These are phyloP conservation scores for Coenonympha arcania DNA, from an alignment of 2,888 invertebrate genomes.

Conservation along the genomic window DNA sequence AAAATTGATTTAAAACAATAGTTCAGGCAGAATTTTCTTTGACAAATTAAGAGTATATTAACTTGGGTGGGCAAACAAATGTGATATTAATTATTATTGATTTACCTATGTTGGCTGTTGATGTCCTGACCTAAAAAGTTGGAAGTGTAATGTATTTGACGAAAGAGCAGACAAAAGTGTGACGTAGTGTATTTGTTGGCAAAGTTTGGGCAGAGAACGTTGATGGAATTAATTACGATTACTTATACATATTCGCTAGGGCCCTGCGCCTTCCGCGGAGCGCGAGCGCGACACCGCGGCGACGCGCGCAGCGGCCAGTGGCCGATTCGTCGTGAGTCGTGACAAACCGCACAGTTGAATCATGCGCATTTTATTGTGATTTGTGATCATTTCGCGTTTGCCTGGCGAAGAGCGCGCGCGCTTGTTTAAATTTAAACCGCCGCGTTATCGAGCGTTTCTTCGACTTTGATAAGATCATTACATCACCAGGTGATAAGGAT, in stretches of 20 bases:
- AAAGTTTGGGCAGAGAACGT: slow-evolving; percentile 49
- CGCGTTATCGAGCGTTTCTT: slow-evolving; percentile 57
- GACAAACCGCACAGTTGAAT: slow-evolving; percentile 34
- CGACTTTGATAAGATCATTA: slow-evolving; percentile 69
- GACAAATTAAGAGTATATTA: too few relatives aligned
- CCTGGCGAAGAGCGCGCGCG: slow-evolving; percentile 59
- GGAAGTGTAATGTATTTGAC: neutral
- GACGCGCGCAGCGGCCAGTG: slow-evolving; percentile 15
- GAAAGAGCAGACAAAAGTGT: slow-evolving; percentile 25
- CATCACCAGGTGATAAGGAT: slow-evolving; percentile 65
- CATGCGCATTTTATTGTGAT: slow-evolving; percentile 33
- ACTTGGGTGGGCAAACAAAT: too few relatives aligned
- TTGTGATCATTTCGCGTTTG: slow-evolving; percentile 51
- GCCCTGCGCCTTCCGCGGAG: slow-evolving; percentile 19
- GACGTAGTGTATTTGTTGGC: slow-evolving; percentile 43
- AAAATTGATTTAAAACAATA: too few relatives aligned
- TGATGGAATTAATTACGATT: slow-evolving; percentile 54
- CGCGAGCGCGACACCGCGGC: too few relatives aligned
- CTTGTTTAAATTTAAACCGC: slow-evolving; percentile 45
- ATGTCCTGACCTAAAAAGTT: neutral
- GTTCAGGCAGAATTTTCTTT: too few relatives aligned
- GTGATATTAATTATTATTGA: neutral
- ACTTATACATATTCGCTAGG: slow-evolving; percentile 26
- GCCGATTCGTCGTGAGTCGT: slow-evolving; percentile 33
- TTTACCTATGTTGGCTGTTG: neutral